These are phyloP conservation scores for Glossophaga mutica DNA, from an alignment of 2,797 vertebrate genomes.

Conservation along the genomic window DNA sequence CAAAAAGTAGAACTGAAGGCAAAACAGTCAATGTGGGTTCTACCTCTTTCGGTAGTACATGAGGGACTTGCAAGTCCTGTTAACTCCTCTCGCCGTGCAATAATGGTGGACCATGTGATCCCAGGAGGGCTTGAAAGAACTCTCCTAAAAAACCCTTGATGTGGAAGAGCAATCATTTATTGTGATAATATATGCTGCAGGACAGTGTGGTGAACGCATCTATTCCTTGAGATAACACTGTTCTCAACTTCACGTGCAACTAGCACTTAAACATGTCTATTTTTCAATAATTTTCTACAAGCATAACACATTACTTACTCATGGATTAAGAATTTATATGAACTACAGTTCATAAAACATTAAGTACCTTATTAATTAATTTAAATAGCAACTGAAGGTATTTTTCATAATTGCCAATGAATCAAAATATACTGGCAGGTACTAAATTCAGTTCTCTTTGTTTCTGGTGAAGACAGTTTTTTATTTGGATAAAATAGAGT, in stretches of 20 bases:
- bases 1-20: not conserved
- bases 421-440: not conserved
- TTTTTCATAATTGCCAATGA: not conserved
- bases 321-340: not conserved
- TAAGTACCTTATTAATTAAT: not conserved
- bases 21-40: not conserved
- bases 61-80: not conserved
- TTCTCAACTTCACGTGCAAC: not conserved
- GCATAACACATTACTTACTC: not conserved
- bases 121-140: not conserved
- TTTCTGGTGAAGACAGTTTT: not conserved
- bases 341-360: not conserved
- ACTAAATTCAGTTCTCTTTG: not conserved
- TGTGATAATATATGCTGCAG: not conserved
- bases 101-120: not conserved
- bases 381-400: not conserved
- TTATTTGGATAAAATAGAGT: not conserved
- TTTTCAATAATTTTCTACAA: constrained; percentile 3
- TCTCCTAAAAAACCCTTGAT: not conserved
- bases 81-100: not conserved
- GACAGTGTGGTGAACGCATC: not conserved
- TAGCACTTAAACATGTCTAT: not conserved
- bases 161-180: not conserved
- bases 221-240: not conserved
- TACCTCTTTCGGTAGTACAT: not conserved